These are phyloP conservation scores for Helicoverpa armigera DNA, from an alignment of 1,140 invertebrate genomes.

Conservation along the genomic window DNA sequence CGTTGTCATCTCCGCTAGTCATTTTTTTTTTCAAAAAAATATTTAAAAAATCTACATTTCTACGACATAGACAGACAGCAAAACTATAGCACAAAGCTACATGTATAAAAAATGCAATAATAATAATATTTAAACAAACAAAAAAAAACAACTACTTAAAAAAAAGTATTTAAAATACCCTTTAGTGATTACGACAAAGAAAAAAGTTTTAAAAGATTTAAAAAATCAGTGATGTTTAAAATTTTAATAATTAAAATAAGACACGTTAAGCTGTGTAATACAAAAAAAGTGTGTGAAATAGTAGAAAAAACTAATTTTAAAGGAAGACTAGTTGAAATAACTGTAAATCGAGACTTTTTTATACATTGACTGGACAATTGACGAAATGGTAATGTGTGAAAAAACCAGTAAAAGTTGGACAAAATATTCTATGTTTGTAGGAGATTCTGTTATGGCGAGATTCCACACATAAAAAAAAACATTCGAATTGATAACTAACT, in stretches of 20 bases:
- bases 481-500: not conserved
- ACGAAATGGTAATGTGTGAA: no score
- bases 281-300: not conserved
- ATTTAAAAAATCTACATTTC: not conserved
- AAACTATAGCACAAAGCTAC: not conserved
- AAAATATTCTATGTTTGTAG: not conserved
- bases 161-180: slow-evolving; percentile 14
- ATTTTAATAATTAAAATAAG: not conserved
- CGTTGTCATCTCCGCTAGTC: no score
- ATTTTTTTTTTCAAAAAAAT: no score
- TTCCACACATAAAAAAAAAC: no score
- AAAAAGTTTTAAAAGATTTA: not conserved
- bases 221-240: not conserved
- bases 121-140: not conserved
- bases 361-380: no score
- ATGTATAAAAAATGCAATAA: slow-evolving; percentile 1
- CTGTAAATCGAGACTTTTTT: no score
- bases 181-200: not conserved
- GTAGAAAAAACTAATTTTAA: not conserved
- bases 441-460: not conserved
- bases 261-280: not conserved
- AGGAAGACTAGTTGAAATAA: not conserved
- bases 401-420: not conserved
- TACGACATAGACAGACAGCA: not conserved
- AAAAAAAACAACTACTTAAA: not conserved